Conservation (phyloP, 2,888 invertebrate species). For the Apamea anceps region DNA sequence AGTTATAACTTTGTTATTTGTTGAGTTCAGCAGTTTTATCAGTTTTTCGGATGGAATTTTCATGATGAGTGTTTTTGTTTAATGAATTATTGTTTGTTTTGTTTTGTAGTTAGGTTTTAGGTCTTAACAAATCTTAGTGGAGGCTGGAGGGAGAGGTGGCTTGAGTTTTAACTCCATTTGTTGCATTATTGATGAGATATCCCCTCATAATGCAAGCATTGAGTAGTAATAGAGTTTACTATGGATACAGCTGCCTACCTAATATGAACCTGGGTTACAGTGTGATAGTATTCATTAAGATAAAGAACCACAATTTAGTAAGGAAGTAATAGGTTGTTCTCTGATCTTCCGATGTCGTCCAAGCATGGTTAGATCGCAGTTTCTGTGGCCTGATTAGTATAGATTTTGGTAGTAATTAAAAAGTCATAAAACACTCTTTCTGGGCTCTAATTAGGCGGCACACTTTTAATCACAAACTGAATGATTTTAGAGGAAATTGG, state of each 20-base stretch:
- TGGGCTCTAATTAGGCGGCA: background rate
- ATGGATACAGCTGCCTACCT: background rate
- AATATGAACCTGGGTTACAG: background rate
- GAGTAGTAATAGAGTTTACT: background rate
- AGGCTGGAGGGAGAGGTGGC: background rate
- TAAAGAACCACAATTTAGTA: background rate
- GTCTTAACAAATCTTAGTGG: background rate
- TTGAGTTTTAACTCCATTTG: background rate
- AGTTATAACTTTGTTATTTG: constrained; percentile 68
- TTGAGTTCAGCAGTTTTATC: constrained; percentile 60
- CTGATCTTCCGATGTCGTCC: too few relatives aligned
- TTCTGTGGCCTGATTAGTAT: background rate
- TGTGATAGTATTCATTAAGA: background rate
- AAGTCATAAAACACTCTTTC: background rate
- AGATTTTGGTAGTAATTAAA: background rate
- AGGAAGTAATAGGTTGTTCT: background rate
- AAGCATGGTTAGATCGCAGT: background rate
- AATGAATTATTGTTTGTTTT: constrained; percentile 38
- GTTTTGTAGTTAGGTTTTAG: background rate
- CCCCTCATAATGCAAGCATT: background rate
- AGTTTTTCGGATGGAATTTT: constrained; percentile 44
- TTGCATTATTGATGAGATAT: background rate
- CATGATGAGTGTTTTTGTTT: constrained; percentile 37
- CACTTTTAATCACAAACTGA: background rate
- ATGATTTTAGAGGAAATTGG: background rate